phyloP scores from a whole-genome alignment of 53 echinoderm and acorn worm species.

The Echinometra lucunter region DNA sequence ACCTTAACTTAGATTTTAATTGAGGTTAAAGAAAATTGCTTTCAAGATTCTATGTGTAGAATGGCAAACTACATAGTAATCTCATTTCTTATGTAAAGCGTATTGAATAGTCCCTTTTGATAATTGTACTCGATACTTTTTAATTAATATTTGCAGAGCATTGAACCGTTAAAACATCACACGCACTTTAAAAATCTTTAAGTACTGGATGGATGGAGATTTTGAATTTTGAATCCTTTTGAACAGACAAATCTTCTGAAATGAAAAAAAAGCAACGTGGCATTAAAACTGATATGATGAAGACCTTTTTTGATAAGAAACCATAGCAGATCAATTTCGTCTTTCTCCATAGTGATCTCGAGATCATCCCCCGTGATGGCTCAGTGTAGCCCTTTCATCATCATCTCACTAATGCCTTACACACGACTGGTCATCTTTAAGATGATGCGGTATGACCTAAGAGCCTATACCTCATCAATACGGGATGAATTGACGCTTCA shows the following conservation, averaged over 20 bases:
- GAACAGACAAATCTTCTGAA: background rate
- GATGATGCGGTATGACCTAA: conserved; percentile 1
- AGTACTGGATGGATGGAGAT: no score
- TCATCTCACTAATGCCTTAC: conserved; percentile 48
- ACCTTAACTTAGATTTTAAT: background rate
- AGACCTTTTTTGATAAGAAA: background rate
- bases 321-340: background rate
- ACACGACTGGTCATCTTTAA: conserved; percentile 41
- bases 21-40: background rate
- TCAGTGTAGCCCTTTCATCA: background rate
- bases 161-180: no score
- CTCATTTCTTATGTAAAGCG: no score
- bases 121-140: no score
- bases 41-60: background rate
- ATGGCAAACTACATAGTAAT: no score
- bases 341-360: background rate
- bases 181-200: no score
- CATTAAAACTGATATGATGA: background rate
- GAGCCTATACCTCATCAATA: conserved; percentile 21
- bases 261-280: background rate
- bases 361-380: background rate
- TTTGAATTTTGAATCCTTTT: no score
- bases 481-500: conserved; percentile 24
- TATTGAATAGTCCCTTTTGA: no score
- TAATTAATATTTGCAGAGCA: no score